These are phyloP conservation scores for Sipunculus nudus DNA, from an alignment of 2,888 invertebrate species.

Conservation along the genomic window DNA sequence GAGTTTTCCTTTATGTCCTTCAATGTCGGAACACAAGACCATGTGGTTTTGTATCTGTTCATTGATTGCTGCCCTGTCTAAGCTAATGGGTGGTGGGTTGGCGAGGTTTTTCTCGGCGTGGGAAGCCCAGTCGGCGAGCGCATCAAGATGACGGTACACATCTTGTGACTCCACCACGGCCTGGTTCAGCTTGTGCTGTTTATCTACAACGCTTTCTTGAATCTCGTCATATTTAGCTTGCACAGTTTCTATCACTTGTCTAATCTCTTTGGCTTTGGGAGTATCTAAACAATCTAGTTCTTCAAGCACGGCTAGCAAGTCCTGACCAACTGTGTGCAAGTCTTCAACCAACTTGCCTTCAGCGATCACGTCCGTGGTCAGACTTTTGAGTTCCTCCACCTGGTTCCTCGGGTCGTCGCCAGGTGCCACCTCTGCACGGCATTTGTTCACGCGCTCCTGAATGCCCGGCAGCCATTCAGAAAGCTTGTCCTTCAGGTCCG, in stretches of 20 bases:
- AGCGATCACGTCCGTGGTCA: slow-evolving; percentile 58
- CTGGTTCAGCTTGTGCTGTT: slow-evolving; percentile 52
- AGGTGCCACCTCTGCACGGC: slow-evolving; percentile 14
- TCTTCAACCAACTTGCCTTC: slow-evolving; percentile 55
- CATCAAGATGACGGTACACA: slow-evolving; percentile 54
- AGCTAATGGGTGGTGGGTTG: slow-evolving; percentile 76
- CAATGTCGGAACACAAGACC: slow-evolving; percentile 66
- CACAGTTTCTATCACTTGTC: slow-evolving; percentile 56
- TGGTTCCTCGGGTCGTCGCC: slow-evolving; percentile 17
- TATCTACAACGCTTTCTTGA: slow-evolving; percentile 43
- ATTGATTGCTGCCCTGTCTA: slow-evolving; percentile 84
- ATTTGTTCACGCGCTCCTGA: slow-evolving; percentile 7
- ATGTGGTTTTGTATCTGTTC: slow-evolving; percentile 90
- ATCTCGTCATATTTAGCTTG: slow-evolving; percentile 49
- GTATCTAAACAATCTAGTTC: slow-evolving; percentile 30
- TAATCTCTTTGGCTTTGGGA: slow-evolving; percentile 67
- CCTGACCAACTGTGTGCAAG: slow-evolving; percentile 23
- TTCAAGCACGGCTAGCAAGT: slow-evolving; percentile 29
- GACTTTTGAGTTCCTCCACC: slow-evolving; percentile 45
- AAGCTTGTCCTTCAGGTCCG: slow-evolving; percentile 20
- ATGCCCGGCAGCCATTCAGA: slow-evolving; percentile 25
- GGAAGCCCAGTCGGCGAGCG: slow-evolving; percentile 49
- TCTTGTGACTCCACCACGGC: slow-evolving; percentile 58
- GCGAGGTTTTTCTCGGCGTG: slow-evolving; percentile 51
- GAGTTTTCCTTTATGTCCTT: slow-evolving; percentile 52